Evolutionary conservation across 2,113 vertebrate genomes (phyloP), one percentile per base, ranked within the genome.

Genomic region (Semicossyphus pulcher): DNA sequence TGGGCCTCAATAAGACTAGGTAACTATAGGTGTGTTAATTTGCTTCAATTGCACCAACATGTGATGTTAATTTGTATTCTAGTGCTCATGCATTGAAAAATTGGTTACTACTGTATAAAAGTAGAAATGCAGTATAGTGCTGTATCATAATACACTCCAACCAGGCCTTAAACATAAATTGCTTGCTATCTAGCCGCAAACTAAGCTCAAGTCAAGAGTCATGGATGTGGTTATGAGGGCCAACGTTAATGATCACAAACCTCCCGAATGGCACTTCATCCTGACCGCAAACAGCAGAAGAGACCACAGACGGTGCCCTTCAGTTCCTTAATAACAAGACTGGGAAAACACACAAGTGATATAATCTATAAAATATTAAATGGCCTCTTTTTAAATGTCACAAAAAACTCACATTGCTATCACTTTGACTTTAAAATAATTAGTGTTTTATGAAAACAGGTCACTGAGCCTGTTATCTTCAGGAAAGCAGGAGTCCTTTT

Each of bases 401-500:
- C 25, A 1, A 7, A 31, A 65, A 57, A 26, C 14, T 3, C 5
- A 11, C 12, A 14, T 5, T 53, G 37, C 39, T 14, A 26, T 34
- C n/a, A 47, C 10, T 8, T 39, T 12, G 11, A 15, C 20, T 15
- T 21, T 52, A 9, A 23, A 41, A 21, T 34, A 10, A 9, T 32
- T 12, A 10, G 14, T 21, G 4, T 48, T 56, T 25, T 10, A 16
- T 26, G 47, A 15, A n/a, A 34, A 20, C 3, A 5, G 9, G n/a
- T 10, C 23, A 12, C 4, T 34, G 9, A 20, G 10, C 34, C 2
- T 42, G 5, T 39, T 28, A 23, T 5, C 32, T 10, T 31, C n/a
- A n/a, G n/a, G n/a, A n/a, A n/a, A n/a, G n/a, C 26, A 41, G 16
- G 74, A 63, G 29, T 57, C 39, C 15, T 62, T 12, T 65, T 84